phyloP scores from a whole-genome alignment of 2,797 vertebrate species.

The Adrianichthys oophorus region DNA sequence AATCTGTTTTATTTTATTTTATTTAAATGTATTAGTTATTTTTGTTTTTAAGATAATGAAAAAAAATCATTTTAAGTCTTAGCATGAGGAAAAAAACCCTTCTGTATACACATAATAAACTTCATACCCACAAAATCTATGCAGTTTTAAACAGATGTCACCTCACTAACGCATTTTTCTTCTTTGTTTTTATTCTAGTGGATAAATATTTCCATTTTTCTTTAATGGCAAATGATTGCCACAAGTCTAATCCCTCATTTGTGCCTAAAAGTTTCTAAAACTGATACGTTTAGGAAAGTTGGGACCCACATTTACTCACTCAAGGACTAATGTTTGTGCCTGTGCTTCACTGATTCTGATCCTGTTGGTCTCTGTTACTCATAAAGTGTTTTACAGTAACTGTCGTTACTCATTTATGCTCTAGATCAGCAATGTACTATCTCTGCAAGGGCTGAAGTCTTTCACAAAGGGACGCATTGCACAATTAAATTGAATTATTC shows the following conservation, averaged over 20 bases:
- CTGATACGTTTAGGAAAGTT: not conserved
- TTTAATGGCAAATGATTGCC: constrained; percentile 16
- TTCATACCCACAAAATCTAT: no score
- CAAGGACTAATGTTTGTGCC: constrained; percentile 49
- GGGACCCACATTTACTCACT: constrained; percentile 7
- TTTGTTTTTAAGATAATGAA: no score
- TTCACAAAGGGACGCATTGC: no score
- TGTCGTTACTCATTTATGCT: constrained; percentile 27
- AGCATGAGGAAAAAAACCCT: no score
- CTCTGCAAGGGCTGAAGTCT: constrained; percentile 55
- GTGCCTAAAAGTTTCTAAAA: constrained; percentile 27
- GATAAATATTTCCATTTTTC: not conserved
- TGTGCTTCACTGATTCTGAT: constrained; percentile 66
- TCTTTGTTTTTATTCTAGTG: no score
- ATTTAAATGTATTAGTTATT: no score
- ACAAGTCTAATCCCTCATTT: constrained; percentile 12
- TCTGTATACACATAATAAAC: no score
- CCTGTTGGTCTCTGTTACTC: constrained; percentile 58
- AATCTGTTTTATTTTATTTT: no score
- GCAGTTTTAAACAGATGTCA: no score
- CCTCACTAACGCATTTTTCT: no score
- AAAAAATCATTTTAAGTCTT: no score
- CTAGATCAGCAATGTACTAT: constrained; percentile 40
- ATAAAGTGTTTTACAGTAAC: constrained; percentile 46
- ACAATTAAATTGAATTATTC: no score